phyloP scores from a whole-genome alignment of 1,140 invertebrate genomes.

The Ptiloglossa arizonensis region DNA sequence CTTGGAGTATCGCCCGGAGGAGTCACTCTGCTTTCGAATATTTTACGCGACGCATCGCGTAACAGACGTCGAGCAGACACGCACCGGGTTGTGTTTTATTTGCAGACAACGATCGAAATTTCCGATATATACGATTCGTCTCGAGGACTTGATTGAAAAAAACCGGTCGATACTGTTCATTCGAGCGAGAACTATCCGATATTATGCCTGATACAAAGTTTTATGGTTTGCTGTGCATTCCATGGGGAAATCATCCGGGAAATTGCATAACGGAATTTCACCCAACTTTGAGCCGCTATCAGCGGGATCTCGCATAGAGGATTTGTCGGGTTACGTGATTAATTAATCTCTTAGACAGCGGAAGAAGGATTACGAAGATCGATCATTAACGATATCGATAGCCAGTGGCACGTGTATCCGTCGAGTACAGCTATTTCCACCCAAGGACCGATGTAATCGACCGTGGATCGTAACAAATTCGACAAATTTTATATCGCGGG shows the following conservation, averaged over 20 bases:
- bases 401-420: constrained; percentile 3
- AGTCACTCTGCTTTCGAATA: no score
- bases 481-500: no score
- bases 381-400: constrained; percentile 32
- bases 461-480: neutral
- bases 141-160: constrained; percentile 35
- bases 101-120: constrained; percentile 9
- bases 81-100: neutral
- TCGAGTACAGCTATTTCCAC: neutral
- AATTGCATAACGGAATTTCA: constrained; percentile 58
- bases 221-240: constrained; percentile 47
- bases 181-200: constrained; percentile 12
- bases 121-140: constrained; percentile 18
- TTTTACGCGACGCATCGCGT: neutral
- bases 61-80: neutral
- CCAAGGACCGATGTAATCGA: neutral
- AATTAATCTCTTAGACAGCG: constrained; percentile 29
- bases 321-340: constrained; percentile 48
- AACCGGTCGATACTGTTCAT: constrained; percentile 16
- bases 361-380: constrained; percentile 44
- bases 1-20: no score
- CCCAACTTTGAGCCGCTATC: constrained; percentile 48
- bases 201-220: constrained; percentile 47
- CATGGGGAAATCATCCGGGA: constrained; percentile 58
- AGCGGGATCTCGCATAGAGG: constrained; percentile 5